These are phyloP conservation scores for Entelurus aequoreus DNA, from an alignment of 2,113 vertebrate species.

Conservation along the genomic window DNA sequence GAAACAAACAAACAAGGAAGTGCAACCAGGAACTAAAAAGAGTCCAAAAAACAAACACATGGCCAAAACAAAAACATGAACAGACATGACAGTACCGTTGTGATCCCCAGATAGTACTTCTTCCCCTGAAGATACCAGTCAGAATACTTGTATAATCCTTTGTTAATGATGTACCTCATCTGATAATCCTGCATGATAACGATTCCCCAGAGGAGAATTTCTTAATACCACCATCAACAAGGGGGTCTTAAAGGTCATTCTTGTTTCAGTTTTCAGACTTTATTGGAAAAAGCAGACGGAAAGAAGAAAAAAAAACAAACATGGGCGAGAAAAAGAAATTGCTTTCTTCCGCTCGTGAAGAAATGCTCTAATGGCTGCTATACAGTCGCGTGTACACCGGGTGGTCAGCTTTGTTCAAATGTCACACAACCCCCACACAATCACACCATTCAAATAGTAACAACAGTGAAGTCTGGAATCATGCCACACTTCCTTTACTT, in stretches of 20 bases:
- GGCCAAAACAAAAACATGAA: too few relatives aligned
- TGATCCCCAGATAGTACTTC: too few relatives aligned
- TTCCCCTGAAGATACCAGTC: slow-evolving; percentile 21
- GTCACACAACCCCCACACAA: neutral
- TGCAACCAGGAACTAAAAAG: too few relatives aligned
- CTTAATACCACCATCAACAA: slow-evolving; percentile 50
- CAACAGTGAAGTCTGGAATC: neutral
- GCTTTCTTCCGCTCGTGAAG: neutral
- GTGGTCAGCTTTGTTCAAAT: slow-evolving; percentile 23
- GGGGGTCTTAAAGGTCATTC: slow-evolving; percentile 24
- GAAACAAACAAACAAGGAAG: too few relatives aligned
- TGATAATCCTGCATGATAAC: slow-evolving; percentile 66
- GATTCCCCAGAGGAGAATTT: slow-evolving; percentile 44
- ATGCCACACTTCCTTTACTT: neutral
- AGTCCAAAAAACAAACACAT: too few relatives aligned
- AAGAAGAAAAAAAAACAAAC: neutral
- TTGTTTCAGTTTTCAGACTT: slow-evolving; percentile 29
- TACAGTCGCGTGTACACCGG: neutral
- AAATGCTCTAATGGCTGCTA: slow-evolving; percentile 16
- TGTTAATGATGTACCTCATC: slow-evolving; percentile 66
- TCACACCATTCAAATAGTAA: neutral
- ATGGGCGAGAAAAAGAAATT: neutral
- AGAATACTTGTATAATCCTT: slow-evolving; percentile 50
- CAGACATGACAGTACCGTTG: too few relatives aligned
- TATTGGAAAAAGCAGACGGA: slow-evolving; percentile 8